A percentile compares a stretch with the other conserved stretches of the same genome.
These are phyloP conservation scores for Syrista parreyssii DNA, from an alignment of 2,888 invertebrate species.

Conservation along the genomic window DNA sequence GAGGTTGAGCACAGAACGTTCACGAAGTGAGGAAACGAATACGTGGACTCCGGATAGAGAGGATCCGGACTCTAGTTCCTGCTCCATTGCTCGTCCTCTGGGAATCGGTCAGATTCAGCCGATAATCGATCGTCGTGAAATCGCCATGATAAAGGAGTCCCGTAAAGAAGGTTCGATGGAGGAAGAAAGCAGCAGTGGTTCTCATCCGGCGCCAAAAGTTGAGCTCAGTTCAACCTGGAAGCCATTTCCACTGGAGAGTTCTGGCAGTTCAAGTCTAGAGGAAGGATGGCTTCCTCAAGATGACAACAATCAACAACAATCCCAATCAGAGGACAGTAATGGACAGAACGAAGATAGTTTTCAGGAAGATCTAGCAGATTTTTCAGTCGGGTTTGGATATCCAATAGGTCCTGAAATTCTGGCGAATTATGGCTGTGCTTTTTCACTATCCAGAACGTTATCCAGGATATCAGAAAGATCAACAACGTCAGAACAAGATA, in stretches of 20 bases:
- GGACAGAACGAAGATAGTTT: slow-evolving; percentile 68
- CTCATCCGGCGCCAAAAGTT: slow-evolving; percentile 65
- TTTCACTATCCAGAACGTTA: slow-evolving; percentile 80
- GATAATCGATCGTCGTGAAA: slow-evolving; percentile 59
- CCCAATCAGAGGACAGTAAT: slow-evolving; percentile 58
- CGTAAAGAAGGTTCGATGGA: slow-evolving; percentile 49
- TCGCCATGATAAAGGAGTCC: slow-evolving; percentile 51
- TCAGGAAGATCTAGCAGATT: slow-evolving; percentile 82
- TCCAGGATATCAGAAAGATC: slow-evolving; percentile 90
- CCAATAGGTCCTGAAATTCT: slow-evolving; percentile 78
- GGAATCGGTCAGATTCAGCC: slow-evolving; percentile 75
- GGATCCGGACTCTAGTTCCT: slow-evolving; percentile 70
- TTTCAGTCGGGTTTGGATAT: slow-evolving; percentile 80
- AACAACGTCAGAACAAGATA: slow-evolving; percentile 86
- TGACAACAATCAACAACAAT: slow-evolving; percentile 52
- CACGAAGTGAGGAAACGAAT: slow-evolving; percentile 81
- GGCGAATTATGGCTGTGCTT: slow-evolving; percentile 79
- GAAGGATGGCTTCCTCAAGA: slow-evolving; percentile 85
- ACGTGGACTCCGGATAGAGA: slow-evolving; percentile 77
- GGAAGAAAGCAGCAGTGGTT: slow-evolving; percentile 55
- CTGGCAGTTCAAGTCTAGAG: slow-evolving; percentile 87
- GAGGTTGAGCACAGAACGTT: slow-evolving; percentile 79
- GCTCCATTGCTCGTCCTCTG: slow-evolving; percentile 82
- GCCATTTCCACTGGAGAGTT: slow-evolving; percentile 86
- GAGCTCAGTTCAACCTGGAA: slow-evolving; percentile 85